phyloP scores from a whole-genome alignment of 2,888 invertebrate genomes.

The Agapostemon virescens region DNA sequence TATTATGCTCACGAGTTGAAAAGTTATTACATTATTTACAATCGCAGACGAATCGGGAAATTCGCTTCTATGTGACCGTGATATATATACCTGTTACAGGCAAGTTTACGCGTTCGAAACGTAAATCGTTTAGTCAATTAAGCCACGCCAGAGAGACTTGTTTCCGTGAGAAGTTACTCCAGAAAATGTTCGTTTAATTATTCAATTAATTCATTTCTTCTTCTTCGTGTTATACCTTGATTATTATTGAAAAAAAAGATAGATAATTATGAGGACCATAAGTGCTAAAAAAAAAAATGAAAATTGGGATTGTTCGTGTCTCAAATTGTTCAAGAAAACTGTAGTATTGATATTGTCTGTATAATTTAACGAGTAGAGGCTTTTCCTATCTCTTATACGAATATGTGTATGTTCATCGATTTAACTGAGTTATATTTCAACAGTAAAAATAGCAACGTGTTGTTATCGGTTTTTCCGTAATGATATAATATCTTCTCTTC shows the following conservation, averaged over 20 bases:
- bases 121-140: slow-evolving; percentile 28
- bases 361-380: slow-evolving; percentile 41
- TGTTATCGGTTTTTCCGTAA: slow-evolving; percentile 22
- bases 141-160: slow-evolving; percentile 14
- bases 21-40: slow-evolving; percentile 40
- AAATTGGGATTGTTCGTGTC: slow-evolving; percentile 19
- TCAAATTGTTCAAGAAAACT: slow-evolving; percentile 29
- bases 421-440: slow-evolving; percentile 31
- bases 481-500: slow-evolving; percentile 32
- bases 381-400: slow-evolving; percentile 49
- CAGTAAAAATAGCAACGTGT: not conserved
- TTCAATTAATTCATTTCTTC: not conserved
- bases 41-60: slow-evolving; percentile 69
- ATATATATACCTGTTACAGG: slow-evolving; percentile 32
- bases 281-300: too few relatives aligned
- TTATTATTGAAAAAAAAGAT: not conserved
- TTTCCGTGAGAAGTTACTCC: not conserved
- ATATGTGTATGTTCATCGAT: slow-evolving; percentile 38
- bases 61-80: slow-evolving; percentile 62
- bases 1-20: slow-evolving; percentile 35
- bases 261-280: slow-evolving; percentile 8
- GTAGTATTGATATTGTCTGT: slow-evolving; percentile 43
- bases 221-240: slow-evolving; percentile 10
- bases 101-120: slow-evolving; percentile 26
- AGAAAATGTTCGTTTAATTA: slow-evolving; percentile 11